phyloP scores from a whole-genome alignment of 2,797 vertebrate species.

The Apogon hyalosoma region DNA sequence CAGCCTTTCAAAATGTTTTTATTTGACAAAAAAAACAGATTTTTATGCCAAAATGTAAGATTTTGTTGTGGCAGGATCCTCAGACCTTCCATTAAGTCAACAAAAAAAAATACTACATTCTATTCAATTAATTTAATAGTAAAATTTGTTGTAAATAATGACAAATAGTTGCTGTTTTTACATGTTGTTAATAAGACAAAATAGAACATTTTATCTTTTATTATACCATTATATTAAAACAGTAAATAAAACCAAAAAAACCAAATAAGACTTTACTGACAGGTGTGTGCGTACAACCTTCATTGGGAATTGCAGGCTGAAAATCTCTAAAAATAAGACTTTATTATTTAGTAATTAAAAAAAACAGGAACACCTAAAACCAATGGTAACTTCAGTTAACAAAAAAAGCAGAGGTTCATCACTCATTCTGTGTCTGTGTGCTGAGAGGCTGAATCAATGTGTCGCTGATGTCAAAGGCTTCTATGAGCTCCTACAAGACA shows the following conservation, averaged over 20 bases:
- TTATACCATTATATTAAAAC: constrained; percentile 53
- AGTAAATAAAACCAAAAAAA: constrained; percentile 24
- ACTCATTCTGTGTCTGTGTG: constrained; percentile 43
- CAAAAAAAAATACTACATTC: background rate
- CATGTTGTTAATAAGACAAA: background rate
- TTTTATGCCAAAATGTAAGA: too few relatives aligned
- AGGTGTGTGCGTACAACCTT: background rate
- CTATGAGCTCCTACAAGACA: constrained; percentile 78
- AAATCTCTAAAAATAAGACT: background rate
- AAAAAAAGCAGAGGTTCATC: constrained; percentile 14
- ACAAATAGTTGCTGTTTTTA: background rate
- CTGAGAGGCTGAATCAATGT: constrained; percentile 74
- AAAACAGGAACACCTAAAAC: constrained; percentile 16
- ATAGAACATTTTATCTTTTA: constrained; percentile 33
- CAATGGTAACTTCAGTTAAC: background rate
- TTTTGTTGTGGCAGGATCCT: too few relatives aligned
- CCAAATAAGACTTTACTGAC: background rate
- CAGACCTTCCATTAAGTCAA: too few relatives aligned
- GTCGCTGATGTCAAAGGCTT: constrained; percentile 78
- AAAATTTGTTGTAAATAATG: background rate
- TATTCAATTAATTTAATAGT: background rate
- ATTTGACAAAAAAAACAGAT: too few relatives aligned
- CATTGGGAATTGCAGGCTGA: background rate
- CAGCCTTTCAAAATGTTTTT: too few relatives aligned
- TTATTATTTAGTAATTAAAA: constrained; percentile 6